A percentile compares a stretch with the other conserved stretches of the same genome.
Evolutionary conservation across 2,113 vertebrate genomes (phyloP).

Genomic region (Thalassarche chlororhynchos): DNA sequence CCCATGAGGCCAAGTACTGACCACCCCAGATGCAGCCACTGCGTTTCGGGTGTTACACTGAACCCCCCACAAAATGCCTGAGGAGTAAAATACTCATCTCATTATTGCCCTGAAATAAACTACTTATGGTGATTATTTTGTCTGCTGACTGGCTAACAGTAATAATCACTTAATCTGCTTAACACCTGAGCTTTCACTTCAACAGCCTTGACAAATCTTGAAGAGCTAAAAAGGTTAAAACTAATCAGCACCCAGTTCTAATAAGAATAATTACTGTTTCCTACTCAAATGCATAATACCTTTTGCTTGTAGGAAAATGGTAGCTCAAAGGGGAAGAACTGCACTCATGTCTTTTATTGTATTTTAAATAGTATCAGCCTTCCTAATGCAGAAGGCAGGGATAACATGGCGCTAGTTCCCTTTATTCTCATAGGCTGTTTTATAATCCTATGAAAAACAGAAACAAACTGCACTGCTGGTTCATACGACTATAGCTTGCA

Average conservation of each 20-base stretch:
- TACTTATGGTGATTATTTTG: conserved; percentile 80
- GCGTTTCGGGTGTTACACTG: not conserved
- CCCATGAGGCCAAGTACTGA: not conserved
- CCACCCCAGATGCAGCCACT: not conserved
- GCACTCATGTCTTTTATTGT: not conserved
- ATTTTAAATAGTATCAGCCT: not conserved
- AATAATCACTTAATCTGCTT: conserved; percentile 80
- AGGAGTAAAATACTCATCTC: conserved; percentile 44
- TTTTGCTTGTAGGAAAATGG: conserved; percentile 4
- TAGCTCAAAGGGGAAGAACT: not conserved
- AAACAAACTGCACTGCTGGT: not conserved
- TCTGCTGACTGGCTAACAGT: conserved; percentile 78
- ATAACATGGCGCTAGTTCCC: not conserved
- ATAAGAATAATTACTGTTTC: conserved; percentile 61
- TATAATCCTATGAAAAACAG: not conserved
- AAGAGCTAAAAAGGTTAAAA: conserved; percentile 67
- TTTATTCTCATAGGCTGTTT: not conserved
- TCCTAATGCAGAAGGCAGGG: not conserved
- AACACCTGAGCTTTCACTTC: conserved; percentile 67
- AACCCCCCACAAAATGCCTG: not conserved
- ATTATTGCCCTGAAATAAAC: conserved; percentile 70
- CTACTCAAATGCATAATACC: conserved; percentile 23
- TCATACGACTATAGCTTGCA: not conserved
- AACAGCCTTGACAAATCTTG: conserved; percentile 60
- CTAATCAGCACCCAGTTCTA: conserved; percentile 54